phyloP scores from a whole-genome alignment of 2,888 invertebrate species.

The Melinaea menophilus region DNA sequence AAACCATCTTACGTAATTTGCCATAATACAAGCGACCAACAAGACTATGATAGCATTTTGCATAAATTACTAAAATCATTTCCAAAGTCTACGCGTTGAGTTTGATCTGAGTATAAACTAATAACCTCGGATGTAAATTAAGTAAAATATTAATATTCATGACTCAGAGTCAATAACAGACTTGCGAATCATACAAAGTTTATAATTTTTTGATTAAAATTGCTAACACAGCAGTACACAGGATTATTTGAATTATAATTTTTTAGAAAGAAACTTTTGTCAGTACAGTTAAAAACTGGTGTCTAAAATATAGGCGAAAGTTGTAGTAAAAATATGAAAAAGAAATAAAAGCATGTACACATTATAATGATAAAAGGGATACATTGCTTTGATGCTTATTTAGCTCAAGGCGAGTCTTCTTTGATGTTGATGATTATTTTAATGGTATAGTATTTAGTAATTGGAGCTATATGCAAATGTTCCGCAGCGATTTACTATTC shows the following conservation, averaged over 20 bases:
- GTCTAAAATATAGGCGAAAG: background rate
- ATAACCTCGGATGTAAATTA: slow-evolving; percentile 20
- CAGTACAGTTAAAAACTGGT: no score
- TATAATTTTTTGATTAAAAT: background rate
- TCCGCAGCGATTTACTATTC: background rate
- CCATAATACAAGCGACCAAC: slow-evolving; percentile 12
- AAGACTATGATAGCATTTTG: slow-evolving; percentile 10
- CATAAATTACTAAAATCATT: slow-evolving; percentile 14
- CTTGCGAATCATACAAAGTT: slow-evolving; percentile 13
- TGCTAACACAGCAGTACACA: background rate
- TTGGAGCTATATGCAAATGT: background rate
- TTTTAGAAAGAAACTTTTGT: no score
- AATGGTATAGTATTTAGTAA: background rate
- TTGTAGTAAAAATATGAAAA: background rate
- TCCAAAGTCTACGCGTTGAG: background rate
- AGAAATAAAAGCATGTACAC: background rate
- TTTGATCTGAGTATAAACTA: slow-evolving; percentile 7
- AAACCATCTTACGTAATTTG: slow-evolving; percentile 3
- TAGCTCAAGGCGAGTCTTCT: background rate
- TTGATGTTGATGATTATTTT: slow-evolving; percentile 4
- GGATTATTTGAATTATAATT: no score
- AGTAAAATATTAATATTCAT: slow-evolving; percentile 24
- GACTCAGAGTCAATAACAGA: slow-evolving; percentile 15
- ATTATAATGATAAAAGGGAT: background rate
- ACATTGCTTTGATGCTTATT: slow-evolving; percentile 1